phyloP scores from a whole-genome alignment of 2,888 invertebrate genomes.

The Cephus rjabovi region DNA sequence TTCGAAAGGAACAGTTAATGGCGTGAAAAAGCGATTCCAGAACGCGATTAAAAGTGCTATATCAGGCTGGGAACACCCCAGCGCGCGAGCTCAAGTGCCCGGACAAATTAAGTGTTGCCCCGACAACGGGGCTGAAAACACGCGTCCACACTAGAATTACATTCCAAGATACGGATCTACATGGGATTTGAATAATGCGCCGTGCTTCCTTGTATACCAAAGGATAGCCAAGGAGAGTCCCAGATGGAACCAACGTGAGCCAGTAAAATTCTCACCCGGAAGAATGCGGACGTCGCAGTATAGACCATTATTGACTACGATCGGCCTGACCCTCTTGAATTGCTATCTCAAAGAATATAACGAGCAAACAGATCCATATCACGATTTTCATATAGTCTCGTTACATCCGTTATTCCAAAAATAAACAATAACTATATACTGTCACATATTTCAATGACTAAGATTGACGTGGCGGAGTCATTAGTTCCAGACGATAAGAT shows the following conservation, averaged over 20 bases:
- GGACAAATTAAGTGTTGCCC: conserved; percentile 49
- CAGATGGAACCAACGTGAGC: neutral
- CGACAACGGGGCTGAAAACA: conserved; percentile 45
- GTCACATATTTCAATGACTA: neutral
- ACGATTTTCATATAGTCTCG: neutral
- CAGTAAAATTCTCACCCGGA: neutral
- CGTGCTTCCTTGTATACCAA: conserved; percentile 27
- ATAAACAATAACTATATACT: neutral
- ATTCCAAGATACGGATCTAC: conserved; percentile 49
- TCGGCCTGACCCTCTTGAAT: neutral
- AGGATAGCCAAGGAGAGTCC: neutral
- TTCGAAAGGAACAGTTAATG: neutral
- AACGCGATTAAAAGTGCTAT: conserved; percentile 3
- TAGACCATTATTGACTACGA: neutral
- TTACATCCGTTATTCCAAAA: neutral
- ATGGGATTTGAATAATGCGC: conserved; percentile 49
- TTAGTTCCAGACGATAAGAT: neutral
- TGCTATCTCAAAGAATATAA: neutral
- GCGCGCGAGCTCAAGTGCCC: conserved; percentile 11
- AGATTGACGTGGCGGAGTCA: neutral
- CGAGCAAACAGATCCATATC: neutral
- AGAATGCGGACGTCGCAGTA: conserved; percentile 1
- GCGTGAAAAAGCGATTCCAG: conserved; percentile 1
- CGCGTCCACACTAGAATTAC: conserved; percentile 49
- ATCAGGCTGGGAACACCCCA: neutral